Evolutionary conservation across 2,888 invertebrate genomes (phyloP), one percentile per base, ranked within the genome.

Genomic region (Melikaiella ostensackeni): DNA sequence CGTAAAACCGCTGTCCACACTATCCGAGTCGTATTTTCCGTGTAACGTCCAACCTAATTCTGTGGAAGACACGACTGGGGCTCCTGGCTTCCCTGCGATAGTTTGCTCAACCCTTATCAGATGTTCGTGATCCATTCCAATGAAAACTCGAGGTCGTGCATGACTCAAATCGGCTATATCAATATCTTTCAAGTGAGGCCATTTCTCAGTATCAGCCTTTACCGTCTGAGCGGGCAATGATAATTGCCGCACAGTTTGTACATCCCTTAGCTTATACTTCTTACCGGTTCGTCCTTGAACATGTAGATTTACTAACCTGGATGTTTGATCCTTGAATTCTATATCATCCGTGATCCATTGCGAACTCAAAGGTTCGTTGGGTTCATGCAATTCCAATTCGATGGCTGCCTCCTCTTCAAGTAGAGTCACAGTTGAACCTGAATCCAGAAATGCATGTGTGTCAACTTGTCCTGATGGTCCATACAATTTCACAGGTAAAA

Each of bases 41-140:
- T 77, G 77, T 2, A 61, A 19, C 8, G 73, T 62, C 77, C 74
- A 77, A 16, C 73, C 77, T 33, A 77, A 19, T 1, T 74, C 55
- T 8, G 73, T 74, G 16, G 74, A 35, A 11, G 42, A 61, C 19
- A 42, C 74, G 8, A 61, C 13, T 21, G 59, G 59, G 1, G 7
- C 13, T 21, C 16, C 63, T 38, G 16, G 6, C 13, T 27, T 74
- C 0, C 77, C 74, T 16, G 55, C 9, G 6, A 33, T 33, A 9
- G 30, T 46, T 74, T 73, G 13, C 21, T 33, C n/a, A 0, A 70
- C 8, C 16, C 11, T 27, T 46, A 59, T 61, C 16, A 62, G 30
- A 21, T 77, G 74, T n/a, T 55, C 33, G 13, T 77, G 59, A 27
- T 77, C 77, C 11, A 46, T 21, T 55, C 74, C 62, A 5, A 77